Conservation (phyloP, 2,888 invertebrate species). For the Microchrysa polita region DNA sequence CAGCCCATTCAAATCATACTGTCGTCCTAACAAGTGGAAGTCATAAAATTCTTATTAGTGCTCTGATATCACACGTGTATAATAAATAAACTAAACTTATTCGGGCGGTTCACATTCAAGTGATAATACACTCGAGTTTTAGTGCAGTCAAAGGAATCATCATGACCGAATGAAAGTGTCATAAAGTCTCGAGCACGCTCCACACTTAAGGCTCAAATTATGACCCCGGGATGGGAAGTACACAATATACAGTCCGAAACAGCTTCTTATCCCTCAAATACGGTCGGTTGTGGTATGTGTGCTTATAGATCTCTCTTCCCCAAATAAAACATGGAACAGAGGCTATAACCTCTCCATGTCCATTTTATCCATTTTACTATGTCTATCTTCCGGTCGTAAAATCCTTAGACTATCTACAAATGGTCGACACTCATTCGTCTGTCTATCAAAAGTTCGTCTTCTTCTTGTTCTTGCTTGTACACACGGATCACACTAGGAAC, state of each 20-base stretch:
- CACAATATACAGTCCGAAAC: too few relatives aligned
- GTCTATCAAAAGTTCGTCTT: conserved; percentile 32
- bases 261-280: conserved; percentile 21
- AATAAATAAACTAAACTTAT: background rate
- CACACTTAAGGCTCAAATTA: conserved; percentile 43
- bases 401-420: conserved; percentile 31
- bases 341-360: conserved; percentile 21
- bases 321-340: background rate
- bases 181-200: conserved; percentile 51
- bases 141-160: conserved; percentile 49
- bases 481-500: background rate
- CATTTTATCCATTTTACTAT: conserved; percentile 33
- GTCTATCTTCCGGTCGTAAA: conserved; percentile 44
- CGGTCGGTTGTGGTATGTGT: conserved; percentile 2
- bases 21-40: conserved; percentile 24
- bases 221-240: conserved; percentile 34
- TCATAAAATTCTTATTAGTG: conserved; percentile 50
- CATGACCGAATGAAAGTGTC: conserved; percentile 49
- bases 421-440: conserved; percentile 15
- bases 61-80: conserved; percentile 47
- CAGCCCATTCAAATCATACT: too few relatives aligned
- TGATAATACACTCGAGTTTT: conserved; percentile 40
- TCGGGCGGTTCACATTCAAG: background rate
- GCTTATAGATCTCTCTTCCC: background rate
- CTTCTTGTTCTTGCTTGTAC: conserved; percentile 9